phyloP scores from a whole-genome alignment of 2,888 invertebrate genomes.

The Platycheirus albimanus region DNA sequence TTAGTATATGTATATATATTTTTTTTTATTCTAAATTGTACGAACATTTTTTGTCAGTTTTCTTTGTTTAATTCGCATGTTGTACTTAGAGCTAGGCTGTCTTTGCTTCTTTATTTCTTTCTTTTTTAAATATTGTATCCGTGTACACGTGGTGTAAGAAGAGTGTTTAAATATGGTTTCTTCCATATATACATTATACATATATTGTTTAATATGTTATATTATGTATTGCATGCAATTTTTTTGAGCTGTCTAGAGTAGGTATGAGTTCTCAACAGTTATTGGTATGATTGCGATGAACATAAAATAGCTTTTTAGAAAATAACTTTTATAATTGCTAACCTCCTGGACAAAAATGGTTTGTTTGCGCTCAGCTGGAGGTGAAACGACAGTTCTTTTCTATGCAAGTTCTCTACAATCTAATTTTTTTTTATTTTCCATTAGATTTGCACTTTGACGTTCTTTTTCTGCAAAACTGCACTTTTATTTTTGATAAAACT shows the following conservation, averaged over 20 bases:
- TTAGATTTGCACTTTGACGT: too few species aligned
- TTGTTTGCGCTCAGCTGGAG: too few species aligned
- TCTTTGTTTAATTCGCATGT: slow-evolving; percentile 45
- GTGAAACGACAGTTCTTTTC: too few species aligned
- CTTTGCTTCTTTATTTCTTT: too few species aligned
- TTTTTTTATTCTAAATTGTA: slow-evolving; percentile 48
- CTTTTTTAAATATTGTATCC: slow-evolving; percentile 17
- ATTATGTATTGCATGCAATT: background rate
- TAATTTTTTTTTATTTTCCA: too few species aligned
- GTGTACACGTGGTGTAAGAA: slow-evolving; percentile 15
- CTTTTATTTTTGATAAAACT: too few species aligned
- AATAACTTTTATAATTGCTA: too few species aligned
- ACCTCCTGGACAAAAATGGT: too few species aligned
- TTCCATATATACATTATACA: background rate
- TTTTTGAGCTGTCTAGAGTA: slow-evolving; percentile 1
- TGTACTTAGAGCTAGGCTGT: slow-evolving; percentile 9
- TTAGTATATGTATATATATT: slow-evolving; percentile 4
- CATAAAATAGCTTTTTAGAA: background rate
- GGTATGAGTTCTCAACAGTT: slow-evolving; percentile 18
- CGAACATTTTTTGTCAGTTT: slow-evolving; percentile 43
- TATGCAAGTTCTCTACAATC: too few species aligned
- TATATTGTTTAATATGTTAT: background rate
- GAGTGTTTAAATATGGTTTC: slow-evolving; percentile 6
- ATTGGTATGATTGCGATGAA: background rate
- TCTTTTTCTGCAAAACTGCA: too few species aligned